Base-by-base conservation (phyloP, 1,140 invertebrate genomes). In the Cyphomyrmex costatus region DNA sequence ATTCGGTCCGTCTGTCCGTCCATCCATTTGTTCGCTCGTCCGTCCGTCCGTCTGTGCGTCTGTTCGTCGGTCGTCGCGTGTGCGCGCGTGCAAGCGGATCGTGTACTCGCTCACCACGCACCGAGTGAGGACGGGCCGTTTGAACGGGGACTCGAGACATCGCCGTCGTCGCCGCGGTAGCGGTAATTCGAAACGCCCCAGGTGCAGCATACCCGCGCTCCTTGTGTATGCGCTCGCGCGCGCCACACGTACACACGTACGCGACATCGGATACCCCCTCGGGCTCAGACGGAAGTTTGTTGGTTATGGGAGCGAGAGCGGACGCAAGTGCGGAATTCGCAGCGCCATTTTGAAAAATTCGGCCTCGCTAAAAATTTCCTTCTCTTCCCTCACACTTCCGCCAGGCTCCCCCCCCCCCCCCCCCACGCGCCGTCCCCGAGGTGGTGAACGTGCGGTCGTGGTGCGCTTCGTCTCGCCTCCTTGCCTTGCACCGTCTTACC, bases 311-410 rank as follows among this genome's bases (percentile, higher is more conserved):
- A 91, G 83, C 85, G 86, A 87, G 88, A 90, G 87, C 89, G 88
- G 87, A 91, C 91, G 89, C 91, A 88, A 92, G 92, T 93, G 91
- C 91, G 92, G 92, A 94, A 94, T 93, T 94, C 88, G 86, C 89
- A 91, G 93, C 94, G 94, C 94, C 94, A 94, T 94, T 94, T 94
- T 94, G 94, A 94, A 94, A 94, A 94, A 94, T 94, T 93, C 90
- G 87, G 85, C 87, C 86, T 87, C 85, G 87, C 73, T 88, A 85
- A 90, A 89, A 91, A 87, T 86, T 83, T 76, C 82, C 88, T 87
- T 86, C 88, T 83, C 60, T 82, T 66, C 77, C 14, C 74, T 53
- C 83, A 36, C 73, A 53, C 68, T 77, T 78, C 61, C 56, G 53
- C 30, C 73, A 30, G 42, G 6, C 19, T 19, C 19, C 8, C 53